phyloP scores from a whole-genome alignment of 2,113 vertebrate genomes.

The Bubalus kerabau region DNA sequence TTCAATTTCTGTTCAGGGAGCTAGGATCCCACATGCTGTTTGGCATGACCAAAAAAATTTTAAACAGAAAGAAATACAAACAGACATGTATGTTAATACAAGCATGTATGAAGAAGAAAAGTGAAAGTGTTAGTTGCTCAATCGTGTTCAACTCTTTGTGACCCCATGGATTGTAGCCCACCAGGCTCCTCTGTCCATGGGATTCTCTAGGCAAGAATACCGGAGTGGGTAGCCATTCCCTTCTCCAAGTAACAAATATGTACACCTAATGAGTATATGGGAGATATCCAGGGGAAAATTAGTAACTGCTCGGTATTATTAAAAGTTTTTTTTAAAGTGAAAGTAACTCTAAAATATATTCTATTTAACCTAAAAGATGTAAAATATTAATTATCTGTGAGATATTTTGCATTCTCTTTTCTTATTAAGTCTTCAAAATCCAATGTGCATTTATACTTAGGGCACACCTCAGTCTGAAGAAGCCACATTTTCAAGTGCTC shows the following conservation, averaged over 20 bases:
- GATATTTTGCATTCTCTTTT: not conserved
- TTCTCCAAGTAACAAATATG: not conserved
- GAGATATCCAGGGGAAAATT: not conserved
- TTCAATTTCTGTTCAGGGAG: not conserved
- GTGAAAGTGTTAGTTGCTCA: not conserved
- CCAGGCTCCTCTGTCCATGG: not conserved
- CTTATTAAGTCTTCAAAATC: not conserved
- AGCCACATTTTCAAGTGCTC: not conserved
- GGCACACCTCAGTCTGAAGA: not conserved
- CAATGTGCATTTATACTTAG: accelerated
- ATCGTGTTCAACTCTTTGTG: not conserved
- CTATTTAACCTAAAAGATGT: not conserved
- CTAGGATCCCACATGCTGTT: not conserved
- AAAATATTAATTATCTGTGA: not conserved
- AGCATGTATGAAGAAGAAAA: not conserved
- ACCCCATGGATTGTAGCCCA: not conserved
- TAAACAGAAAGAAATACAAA: not conserved
- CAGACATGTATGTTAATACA: not conserved
- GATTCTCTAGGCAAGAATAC: not conserved
- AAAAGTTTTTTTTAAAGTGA: not conserved
- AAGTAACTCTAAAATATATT: not conserved
- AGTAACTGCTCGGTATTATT: not conserved
- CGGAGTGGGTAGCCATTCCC: not conserved
- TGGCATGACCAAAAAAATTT: not conserved
- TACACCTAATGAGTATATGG: not conserved